A percentile compares a stretch with the other conserved stretches of the same genome.
Evolutionary conservation across 2,888 invertebrate genomes (phyloP).

Genomic region (Deroplatys truncata): DNA sequence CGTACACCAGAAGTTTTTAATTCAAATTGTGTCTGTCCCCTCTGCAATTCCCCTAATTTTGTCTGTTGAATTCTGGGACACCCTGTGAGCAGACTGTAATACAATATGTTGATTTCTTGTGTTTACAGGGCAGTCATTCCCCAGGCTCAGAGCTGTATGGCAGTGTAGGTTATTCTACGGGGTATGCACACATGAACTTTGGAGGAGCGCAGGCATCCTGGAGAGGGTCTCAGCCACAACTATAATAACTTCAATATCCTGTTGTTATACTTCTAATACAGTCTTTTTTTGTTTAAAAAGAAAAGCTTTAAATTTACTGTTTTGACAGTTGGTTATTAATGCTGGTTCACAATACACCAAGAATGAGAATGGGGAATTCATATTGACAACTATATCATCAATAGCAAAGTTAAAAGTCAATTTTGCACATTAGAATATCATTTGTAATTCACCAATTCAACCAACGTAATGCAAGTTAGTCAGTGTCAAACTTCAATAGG

Average conservation of each 20-base stretch:
- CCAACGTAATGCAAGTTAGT: too few relatives aligned
- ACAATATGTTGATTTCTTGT: neutral
- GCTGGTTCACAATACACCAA: neutral
- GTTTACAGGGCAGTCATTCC: conserved; percentile 40
- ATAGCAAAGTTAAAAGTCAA: too few relatives aligned
- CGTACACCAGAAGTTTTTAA: too few relatives aligned
- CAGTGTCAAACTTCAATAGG: too few relatives aligned
- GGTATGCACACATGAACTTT: conserved; percentile 49
- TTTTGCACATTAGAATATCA: too few relatives aligned
- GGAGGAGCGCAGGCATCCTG: conserved; percentile 47
- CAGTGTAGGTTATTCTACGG: conserved; percentile 51
- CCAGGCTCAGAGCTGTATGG: conserved; percentile 42
- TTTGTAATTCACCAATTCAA: too few relatives aligned
- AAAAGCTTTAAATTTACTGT: neutral
- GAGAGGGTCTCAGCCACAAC: conserved; percentile 53
- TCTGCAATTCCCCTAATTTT: too few relatives aligned
- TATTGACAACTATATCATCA: too few relatives aligned
- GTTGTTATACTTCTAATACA: neutral
- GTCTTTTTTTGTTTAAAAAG: neutral
- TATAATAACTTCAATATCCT: conserved; percentile 31
- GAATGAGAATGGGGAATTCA: too few relatives aligned
- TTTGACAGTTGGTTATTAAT: neutral
- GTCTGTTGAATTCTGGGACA: too few relatives aligned
- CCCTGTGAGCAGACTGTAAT: too few relatives aligned
- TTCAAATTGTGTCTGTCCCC: too few relatives aligned